A percentile compares a stretch with the other conserved stretches of the same genome.
phyloP scores from a whole-genome alignment of 2,888 invertebrate genomes.

The Nudaria mundana region DNA sequence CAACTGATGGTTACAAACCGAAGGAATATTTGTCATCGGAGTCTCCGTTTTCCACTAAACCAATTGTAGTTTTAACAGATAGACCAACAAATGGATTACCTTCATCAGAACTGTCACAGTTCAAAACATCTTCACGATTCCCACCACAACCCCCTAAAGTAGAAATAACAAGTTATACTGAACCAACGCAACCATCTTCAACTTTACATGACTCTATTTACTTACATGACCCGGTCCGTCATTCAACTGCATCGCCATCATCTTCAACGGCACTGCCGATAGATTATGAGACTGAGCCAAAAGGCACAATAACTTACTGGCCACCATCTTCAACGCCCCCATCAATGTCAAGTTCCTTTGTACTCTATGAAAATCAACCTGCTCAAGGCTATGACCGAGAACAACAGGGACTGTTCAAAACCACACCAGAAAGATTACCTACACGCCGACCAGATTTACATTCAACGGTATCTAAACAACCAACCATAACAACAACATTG shows the following conservation, averaged over 20 bases:
- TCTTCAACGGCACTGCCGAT: slow-evolving; percentile 4
- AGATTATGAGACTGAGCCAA: slow-evolving; percentile 6
- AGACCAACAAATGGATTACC: slow-evolving; percentile 1
- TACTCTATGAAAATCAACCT: slow-evolving; percentile 50
- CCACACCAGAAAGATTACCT: no score
- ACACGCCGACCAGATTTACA: no score
- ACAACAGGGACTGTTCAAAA: slow-evolving; percentile 17
- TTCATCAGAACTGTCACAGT: slow-evolving; percentile 15
- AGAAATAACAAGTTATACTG: slow-evolving; percentile 15
- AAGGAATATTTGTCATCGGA: slow-evolving; percentile 68
- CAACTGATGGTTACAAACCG: slow-evolving; percentile 64
- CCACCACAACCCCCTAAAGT: slow-evolving; percentile 12
- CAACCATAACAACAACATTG: slow-evolving; percentile 17
- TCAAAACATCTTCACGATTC: slow-evolving; percentile 8
- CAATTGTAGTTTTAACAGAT: slow-evolving; percentile 42
- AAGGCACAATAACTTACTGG: slow-evolving; percentile 4
- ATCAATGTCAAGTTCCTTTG: slow-evolving; percentile 32
- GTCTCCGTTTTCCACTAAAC: slow-evolving; percentile 50
- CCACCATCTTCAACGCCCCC: slow-evolving; percentile 10
- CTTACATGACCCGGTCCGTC: slow-evolving; percentile 3
- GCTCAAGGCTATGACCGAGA: slow-evolving; percentile 24
- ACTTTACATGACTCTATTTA: background rate
- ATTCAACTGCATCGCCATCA: slow-evolving; percentile 7
- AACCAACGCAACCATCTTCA: slow-evolving; percentile 11
- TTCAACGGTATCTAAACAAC: no score